Percentiles rank a stretch among this genome's conserved stretches.
Conservation (phyloP, 2,113 vertebrate species). For the Tragelaphus imberbis region DNA sequence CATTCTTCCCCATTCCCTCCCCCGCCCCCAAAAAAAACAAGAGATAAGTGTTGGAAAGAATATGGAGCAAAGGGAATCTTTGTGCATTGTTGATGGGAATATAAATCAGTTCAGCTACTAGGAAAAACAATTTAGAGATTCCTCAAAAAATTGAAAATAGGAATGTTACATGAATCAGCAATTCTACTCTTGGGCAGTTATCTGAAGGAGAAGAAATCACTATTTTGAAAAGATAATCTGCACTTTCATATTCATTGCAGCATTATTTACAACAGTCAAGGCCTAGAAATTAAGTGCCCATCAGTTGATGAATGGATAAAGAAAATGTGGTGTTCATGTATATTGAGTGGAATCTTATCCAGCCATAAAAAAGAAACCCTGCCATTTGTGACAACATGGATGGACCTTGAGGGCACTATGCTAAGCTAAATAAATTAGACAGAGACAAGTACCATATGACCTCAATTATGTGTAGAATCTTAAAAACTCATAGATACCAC, state of each 20-base stretch:
- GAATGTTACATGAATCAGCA: background rate
- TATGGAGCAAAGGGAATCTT: background rate
- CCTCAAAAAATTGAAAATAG: background rate
- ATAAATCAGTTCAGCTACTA: background rate
- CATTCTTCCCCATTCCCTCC: accelerated
- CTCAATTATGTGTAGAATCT: background rate
- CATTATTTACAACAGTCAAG: background rate
- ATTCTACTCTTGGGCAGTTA: background rate
- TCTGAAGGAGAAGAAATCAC: background rate
- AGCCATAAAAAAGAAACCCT: background rate
- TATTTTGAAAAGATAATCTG: background rate
- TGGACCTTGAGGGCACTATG: background rate
- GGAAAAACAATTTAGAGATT: background rate
- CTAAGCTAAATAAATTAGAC: background rate
- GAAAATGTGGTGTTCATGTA: background rate
- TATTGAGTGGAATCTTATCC: background rate
- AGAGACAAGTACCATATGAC: background rate
- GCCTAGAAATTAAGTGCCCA: background rate
- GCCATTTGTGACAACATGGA: background rate
- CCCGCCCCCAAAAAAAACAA: background rate
- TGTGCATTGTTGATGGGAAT: background rate
- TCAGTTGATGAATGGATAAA: background rate
- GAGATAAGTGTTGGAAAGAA: background rate
- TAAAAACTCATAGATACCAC: background rate
- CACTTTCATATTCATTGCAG: background rate